Evolutionary conservation across 1,140 invertebrate genomes (phyloP), one percentile per base, ranked within the genome.

Genomic region (Tetragonula clypearis): DNA sequence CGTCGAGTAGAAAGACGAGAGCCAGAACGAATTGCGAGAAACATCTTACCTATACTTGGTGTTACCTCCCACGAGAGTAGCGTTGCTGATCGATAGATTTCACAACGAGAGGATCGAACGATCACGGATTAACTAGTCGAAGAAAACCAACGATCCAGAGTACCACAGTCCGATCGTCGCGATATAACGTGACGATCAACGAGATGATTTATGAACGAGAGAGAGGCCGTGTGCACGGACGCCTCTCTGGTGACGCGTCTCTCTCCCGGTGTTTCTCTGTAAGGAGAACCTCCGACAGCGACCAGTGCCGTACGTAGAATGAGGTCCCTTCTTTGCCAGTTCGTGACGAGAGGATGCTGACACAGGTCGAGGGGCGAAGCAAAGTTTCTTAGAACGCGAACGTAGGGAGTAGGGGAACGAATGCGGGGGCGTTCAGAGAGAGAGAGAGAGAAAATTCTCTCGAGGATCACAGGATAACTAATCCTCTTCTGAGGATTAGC

Each of bases 241-340:
- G 88, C 79, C 88, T 66, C 88, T 66, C 65, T 88, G 76, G 74
- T 84, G 84, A 86, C 84, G 87, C 88, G 80, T 80, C 83, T 89
- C 84, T 88, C 76, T 74, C 87, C 49, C 80, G 55, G 71, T 30
- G 76, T 88, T 35, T 74, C 80, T 89, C 76, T 65, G 79, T 73
- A 71, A 87, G 55, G 76, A 87, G 75, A 85, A 65, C 84, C 86
- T 88, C 83, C 69, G 79, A 68, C 73, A 77, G 84, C 62, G 49
- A 41, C 85, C 87, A 89, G 87, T 89, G 87, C 87, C 80, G 88
- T 90, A 89, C 79, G 83, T 87, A 90, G 81, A 88, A 60, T 89
- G 72, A 88, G 81, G 83, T 55, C 81, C 91, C 85, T 88, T 83
- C 74, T 60, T 79, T 58, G 65, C 23, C 60, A 12, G 53, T 23